These are phyloP conservation scores for Azemiops feae DNA, from an alignment of 2,113 vertebrate genomes.

Conservation along the genomic window DNA sequence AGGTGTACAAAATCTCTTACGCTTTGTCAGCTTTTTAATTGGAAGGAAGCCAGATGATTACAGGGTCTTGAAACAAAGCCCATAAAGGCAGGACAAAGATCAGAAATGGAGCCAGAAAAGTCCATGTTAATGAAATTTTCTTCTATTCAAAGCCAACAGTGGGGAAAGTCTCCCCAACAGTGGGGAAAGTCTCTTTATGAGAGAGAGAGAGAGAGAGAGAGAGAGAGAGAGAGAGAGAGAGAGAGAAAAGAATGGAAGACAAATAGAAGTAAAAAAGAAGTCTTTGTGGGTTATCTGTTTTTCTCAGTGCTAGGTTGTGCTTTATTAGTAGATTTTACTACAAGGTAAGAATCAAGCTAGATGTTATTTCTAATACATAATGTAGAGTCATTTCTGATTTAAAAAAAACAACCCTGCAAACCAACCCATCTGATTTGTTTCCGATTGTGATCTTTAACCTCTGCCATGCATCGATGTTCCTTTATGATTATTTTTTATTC, in stretches of 20 bases:
- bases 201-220: not conserved
- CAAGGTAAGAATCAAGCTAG: not conserved
- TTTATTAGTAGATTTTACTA: not conserved
- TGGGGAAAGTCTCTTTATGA: not conserved
- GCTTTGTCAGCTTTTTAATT: not conserved
- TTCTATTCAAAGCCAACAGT: not conserved
- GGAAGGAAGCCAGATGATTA: not conserved
- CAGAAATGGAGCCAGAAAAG: not conserved
- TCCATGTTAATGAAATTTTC: not conserved
- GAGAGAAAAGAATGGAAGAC: constrained; percentile 1
- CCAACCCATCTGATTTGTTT: not conserved
- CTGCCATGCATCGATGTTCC: not conserved
- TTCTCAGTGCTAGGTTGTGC: not conserved
- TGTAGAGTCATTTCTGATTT: not conserved
- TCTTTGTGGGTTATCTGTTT: not conserved
- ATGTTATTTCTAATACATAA: not conserved
- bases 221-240: constrained; percentile 5
- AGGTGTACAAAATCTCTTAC: not conserved
- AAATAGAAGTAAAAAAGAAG: not conserved
- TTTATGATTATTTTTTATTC: not conserved
- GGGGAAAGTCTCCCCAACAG: not conserved
- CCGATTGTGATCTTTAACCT: not conserved
- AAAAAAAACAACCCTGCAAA: not conserved
- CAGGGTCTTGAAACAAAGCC: not conserved
- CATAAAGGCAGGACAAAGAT: not conserved